Evolutionary conservation across 2,797 vertebrate genomes (phyloP), one percentile per base, ranked within the genome.

Genomic region (Clangula hyemalis): DNA sequence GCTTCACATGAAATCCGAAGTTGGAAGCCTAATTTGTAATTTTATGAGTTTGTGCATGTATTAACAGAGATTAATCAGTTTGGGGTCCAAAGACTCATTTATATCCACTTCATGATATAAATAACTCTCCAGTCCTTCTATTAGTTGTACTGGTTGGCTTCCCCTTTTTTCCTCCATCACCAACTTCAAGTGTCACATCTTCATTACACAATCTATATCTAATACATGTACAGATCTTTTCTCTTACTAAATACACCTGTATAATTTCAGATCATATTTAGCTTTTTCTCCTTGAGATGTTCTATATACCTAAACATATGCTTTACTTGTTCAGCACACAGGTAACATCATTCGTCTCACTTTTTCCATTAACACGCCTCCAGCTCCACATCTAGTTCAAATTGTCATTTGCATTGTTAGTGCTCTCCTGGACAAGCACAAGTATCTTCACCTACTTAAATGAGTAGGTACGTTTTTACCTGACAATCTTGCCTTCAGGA

Each of bases 401-500:
- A 85, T 61, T 85, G 72, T 65, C 82, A 66, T 66, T 87, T 85
- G 34, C 87, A 91, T 85, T 87, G 64, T 70, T 32, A 64, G 66
- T 77, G 53, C 76, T 85, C 91, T 90, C 75, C 72, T 17, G 3
- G 85, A 74, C 75, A 85, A 76, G 78, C 77, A 89, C 81, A 58
- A 66, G 54, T 43, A n/a, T 87, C 62, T 94, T 95, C 93, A 89
- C 80, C 74, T 93, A 78, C 78, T 85, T 89, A 69, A 82, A 91
- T 72, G 85, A 51, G 62, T 75, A 95, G 89, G 68, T 66, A 51
- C 89, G 82, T 94, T 92, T 62, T 84, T 87, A 89, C 70, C 71
- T 75, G 82, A 71, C 80, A 87, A 57, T 85, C 81, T 92, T 85
- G 32, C 13, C 78, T 92, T 82, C 75, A 89, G 81, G 85, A 95